Conservation (phyloP, 2,888 invertebrate genomes). For the Pristionchus maxplancki region DNA sequence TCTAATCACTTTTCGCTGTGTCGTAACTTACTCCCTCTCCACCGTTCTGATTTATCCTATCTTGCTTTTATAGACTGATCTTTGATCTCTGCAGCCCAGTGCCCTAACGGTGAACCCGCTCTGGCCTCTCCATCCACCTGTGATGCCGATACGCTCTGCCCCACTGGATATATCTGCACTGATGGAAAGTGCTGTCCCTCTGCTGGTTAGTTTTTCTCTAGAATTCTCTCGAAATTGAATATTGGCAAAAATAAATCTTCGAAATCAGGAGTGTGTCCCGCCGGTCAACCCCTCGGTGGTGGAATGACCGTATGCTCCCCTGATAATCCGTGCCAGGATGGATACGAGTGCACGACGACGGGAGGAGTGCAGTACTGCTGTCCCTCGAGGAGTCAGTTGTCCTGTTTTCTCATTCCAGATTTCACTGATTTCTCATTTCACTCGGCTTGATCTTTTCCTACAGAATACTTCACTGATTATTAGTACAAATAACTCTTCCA, state of each 20-base stretch:
- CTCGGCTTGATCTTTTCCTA: too few relatives aligned
- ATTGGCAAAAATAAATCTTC: too few relatives aligned
- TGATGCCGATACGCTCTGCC: conserved; percentile 71
- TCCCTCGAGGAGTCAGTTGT: conserved; percentile 64
- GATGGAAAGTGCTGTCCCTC: conserved; percentile 75
- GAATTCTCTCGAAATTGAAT: too few relatives aligned
- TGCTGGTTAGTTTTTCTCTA: conserved; percentile 58
- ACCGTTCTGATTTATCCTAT: not conserved
- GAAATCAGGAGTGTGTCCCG: conserved; percentile 71
- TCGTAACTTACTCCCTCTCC: not conserved
- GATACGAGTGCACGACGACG: conserved; percentile 73
- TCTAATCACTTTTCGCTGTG: not conserved
- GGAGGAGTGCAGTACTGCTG: conserved; percentile 75
- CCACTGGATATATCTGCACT: conserved; percentile 71
- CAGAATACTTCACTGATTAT: too few relatives aligned
- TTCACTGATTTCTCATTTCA: too few relatives aligned
- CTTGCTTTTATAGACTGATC: not conserved
- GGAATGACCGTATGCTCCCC: conserved; percentile 70
- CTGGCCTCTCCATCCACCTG: conserved; percentile 69
- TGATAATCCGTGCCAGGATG: conserved; percentile 73
- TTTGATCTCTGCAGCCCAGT: conserved; percentile 61
- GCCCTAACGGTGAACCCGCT: conserved; percentile 73
- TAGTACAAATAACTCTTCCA: too few relatives aligned
- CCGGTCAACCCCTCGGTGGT: conserved; percentile 74
- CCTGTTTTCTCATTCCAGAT: not conserved